Evolutionary conservation across 2,113 vertebrate genomes (phyloP).

Genomic region (Merops nubicus): DNA sequence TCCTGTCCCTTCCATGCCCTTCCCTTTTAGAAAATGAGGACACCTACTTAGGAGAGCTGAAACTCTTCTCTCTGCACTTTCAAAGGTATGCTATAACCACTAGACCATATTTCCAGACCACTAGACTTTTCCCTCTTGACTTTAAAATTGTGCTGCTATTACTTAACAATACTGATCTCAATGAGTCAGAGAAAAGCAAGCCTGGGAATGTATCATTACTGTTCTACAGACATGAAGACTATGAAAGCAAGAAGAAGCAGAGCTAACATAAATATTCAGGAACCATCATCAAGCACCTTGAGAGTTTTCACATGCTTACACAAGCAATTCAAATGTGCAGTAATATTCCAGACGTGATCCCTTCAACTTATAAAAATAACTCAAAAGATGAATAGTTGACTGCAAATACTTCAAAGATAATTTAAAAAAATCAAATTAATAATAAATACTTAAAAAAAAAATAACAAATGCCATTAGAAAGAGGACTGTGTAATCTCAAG

Average conservation of each 20-base stretch:
- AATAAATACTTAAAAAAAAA: neutral
- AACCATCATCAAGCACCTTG: neutral
- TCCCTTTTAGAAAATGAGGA: neutral
- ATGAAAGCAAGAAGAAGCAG: neutral
- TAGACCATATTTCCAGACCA: neutral
- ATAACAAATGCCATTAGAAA: neutral
- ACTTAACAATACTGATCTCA: neutral
- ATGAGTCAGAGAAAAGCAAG: neutral
- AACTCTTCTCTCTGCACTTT: neutral
- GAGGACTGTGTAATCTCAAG: neutral
- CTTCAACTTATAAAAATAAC: neutral
- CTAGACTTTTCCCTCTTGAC: neutral
- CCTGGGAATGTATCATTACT: neutral
- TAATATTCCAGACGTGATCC: neutral
- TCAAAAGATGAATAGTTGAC: neutral
- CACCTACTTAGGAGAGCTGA: neutral
- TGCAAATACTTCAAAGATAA: neutral
- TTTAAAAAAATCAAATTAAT: neutral
- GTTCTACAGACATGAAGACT: neutral
- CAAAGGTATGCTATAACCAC: neutral
- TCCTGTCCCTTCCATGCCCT: neutral
- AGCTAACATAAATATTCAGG: neutral
- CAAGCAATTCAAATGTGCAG: rapidly evolving
- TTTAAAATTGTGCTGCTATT: neutral
- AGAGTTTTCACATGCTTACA: neutral